Evolutionary conservation across 2,888 invertebrate species (phyloP).

Genomic region (Clepsis dumicolana): DNA sequence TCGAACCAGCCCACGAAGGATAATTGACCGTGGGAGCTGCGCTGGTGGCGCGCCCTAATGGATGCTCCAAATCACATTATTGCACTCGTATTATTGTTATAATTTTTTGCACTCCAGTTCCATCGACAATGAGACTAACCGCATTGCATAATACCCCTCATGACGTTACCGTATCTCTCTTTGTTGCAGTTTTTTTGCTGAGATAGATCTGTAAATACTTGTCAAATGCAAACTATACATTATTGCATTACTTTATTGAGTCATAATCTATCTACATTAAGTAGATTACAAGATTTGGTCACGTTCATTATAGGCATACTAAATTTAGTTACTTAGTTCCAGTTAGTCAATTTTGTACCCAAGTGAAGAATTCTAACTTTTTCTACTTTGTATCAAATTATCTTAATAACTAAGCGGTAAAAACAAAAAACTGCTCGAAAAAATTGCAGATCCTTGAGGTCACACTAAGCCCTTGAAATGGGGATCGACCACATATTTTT

Average conservation of each 20-base stretch:
- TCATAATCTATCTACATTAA: slow-evolving; percentile 10
- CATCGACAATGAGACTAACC: slow-evolving; percentile 62
- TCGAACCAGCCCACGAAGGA: slow-evolving; percentile 48
- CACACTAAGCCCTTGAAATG: too few species aligned
- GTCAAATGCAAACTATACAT: slow-evolving; percentile 23
- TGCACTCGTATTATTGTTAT: slow-evolving; percentile 78
- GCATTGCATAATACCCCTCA: slow-evolving; percentile 63
- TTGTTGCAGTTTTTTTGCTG: slow-evolving; percentile 62
- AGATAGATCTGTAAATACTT: slow-evolving; percentile 46
- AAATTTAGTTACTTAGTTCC: background rate
- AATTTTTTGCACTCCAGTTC: slow-evolving; percentile 60
- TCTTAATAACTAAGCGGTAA: background rate
- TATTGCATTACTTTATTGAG: slow-evolving; percentile 24
- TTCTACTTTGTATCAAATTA: background rate
- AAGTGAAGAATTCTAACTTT: background rate
- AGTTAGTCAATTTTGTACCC: background rate
- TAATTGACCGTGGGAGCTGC: slow-evolving; percentile 77
- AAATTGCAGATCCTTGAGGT: too few species aligned
- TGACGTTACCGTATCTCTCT: slow-evolving; percentile 54
- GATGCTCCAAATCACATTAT: slow-evolving; percentile 74
- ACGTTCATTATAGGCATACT: background rate
- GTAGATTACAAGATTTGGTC: background rate
- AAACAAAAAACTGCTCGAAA: too few species aligned
- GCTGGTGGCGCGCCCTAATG: slow-evolving; percentile 76
- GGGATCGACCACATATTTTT: background rate